Evolutionary conservation across 2,888 invertebrate species (phyloP).

Genomic region (Nomada lathburiana): DNA sequence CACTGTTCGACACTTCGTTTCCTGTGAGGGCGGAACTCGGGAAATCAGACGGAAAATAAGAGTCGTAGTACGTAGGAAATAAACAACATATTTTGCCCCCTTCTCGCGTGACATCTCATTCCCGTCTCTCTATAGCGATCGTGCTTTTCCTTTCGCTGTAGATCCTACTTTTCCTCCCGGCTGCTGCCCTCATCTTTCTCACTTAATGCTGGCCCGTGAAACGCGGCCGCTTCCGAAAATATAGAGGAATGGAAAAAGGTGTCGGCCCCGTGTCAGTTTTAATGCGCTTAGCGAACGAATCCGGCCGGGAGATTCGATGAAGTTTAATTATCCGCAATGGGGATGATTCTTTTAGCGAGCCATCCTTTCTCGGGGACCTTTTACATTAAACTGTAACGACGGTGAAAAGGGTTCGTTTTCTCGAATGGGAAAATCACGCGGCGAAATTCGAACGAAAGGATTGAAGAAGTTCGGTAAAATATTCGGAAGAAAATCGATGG

Average conservation of each 20-base stretch:
- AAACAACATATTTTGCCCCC: constrained; percentile 32
- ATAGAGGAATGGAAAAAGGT: constrained; percentile 20
- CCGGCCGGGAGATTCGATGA: background rate
- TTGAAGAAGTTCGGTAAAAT: constrained; percentile 12
- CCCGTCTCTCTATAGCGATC: constrained; percentile 9
- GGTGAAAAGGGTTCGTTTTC: too few species aligned
- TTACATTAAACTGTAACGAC: too few species aligned
- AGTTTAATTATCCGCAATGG: constrained; percentile 18
- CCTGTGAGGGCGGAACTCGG: background rate
- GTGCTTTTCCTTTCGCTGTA: constrained; percentile 25
- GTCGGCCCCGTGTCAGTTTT: background rate
- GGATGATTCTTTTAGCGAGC: background rate
- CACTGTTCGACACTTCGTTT: constrained; percentile 34
- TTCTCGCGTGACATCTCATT: constrained; percentile 27
- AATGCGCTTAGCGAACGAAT: constrained; percentile 1
- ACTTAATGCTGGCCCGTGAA: constrained; percentile 22
- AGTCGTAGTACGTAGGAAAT: constrained; percentile 15
- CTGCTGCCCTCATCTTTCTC: constrained; percentile 35
- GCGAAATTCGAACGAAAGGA: background rate
- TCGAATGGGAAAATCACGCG: too few species aligned
- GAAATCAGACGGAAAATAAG: constrained; percentile 33
- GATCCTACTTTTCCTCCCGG: constrained; percentile 30
- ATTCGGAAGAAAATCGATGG: constrained; percentile 16
- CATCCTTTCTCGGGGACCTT: too few species aligned
- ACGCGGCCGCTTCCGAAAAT: constrained; percentile 19